Evolutionary conservation across 2,797 vertebrate species (phyloP).

Genomic region (Orestias chungarensis): DNA sequence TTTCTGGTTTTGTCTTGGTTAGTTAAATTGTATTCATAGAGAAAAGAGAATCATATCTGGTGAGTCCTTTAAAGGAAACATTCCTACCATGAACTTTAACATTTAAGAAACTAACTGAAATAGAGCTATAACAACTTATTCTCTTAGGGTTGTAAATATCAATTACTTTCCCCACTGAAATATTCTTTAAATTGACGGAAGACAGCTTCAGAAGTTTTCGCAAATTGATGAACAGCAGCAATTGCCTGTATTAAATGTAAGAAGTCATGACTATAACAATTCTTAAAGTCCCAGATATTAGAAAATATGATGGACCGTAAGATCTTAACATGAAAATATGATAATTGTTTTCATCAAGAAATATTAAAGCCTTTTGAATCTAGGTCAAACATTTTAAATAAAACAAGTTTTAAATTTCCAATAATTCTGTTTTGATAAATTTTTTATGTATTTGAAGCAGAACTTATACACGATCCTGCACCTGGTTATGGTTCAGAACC

Average conservation of each 20-base stretch:
- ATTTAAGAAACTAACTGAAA: background rate
- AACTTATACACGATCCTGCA: conserved; percentile 62
- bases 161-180: background rate
- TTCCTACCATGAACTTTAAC: background rate
- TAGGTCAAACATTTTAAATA: background rate
- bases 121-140: background rate
- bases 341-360: background rate
- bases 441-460: conserved; percentile 39
- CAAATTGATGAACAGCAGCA: background rate
- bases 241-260: background rate
- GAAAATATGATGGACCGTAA: background rate
- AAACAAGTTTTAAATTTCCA: conserved; percentile 12
- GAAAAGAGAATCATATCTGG: too few relatives aligned
- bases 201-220: background rate
- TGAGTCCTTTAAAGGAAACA: background rate
- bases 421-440: conserved; percentile 16
- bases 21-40: too few relatives aligned
- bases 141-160: too few relatives aligned
- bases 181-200: background rate
- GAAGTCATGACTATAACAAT: background rate
- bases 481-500: conserved; percentile 75
- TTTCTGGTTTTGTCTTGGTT: too few relatives aligned
- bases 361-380: background rate
- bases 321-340: background rate
- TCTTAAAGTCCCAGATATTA: background rate